Evolutionary conservation across 2,888 invertebrate genomes (phyloP).

Genomic region (Spisula solida): DNA sequence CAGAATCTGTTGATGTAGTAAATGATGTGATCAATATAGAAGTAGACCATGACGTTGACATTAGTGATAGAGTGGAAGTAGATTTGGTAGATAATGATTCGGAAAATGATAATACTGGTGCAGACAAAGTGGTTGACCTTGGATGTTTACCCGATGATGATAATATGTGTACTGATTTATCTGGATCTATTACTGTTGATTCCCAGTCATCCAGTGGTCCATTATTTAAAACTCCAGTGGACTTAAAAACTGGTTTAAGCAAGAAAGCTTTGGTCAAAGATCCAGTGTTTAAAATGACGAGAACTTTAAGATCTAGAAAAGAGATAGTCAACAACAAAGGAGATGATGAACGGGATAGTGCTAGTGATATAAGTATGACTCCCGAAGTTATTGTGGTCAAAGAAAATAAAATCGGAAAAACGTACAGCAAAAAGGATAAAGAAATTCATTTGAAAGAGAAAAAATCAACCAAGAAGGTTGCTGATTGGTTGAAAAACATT

Average conservation of each 20-base stretch:
- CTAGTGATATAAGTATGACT: slow-evolving; percentile 13
- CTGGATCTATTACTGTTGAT: slow-evolving; percentile 28
- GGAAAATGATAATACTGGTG: not conserved
- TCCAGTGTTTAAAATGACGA: slow-evolving; percentile 3
- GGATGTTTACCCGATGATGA: not conserved
- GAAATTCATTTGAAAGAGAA: slow-evolving; percentile 34
- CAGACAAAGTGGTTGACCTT: not conserved
- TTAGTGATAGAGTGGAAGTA: not conserved
- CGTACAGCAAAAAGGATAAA: slow-evolving; percentile 61
- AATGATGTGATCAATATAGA: not conserved
- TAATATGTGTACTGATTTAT: not conserved
- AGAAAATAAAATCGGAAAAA: slow-evolving; percentile 37
- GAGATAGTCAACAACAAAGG: slow-evolving; percentile 11
- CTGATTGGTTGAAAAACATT: slow-evolving; percentile 65
- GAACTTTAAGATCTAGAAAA: slow-evolving; percentile 45
- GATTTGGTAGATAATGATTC: not conserved
- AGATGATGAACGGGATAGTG: not conserved
- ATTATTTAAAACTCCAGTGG: slow-evolving; percentile 50
- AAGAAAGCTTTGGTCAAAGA: not conserved
- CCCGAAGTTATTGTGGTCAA: not conserved
- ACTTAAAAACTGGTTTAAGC: slow-evolving; percentile 4
- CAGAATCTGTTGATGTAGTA: not conserved
- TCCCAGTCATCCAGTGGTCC: slow-evolving; percentile 51
- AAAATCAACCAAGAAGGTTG: slow-evolving; percentile 58
- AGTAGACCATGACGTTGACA: not conserved